Conservation (phyloP, 2,888 invertebrate species). For the Acrobasis suavella region DNA sequence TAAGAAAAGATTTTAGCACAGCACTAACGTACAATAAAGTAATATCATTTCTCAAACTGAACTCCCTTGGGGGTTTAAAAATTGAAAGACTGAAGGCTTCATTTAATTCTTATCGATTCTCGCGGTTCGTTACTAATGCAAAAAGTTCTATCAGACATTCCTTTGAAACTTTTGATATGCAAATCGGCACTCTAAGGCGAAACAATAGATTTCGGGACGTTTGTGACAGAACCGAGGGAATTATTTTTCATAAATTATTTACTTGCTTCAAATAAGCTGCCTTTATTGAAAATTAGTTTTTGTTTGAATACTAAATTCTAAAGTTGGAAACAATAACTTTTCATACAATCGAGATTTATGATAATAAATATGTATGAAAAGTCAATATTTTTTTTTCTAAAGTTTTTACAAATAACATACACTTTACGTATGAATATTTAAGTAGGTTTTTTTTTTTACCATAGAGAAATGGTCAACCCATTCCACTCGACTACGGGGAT, state of each 20-base stretch:
- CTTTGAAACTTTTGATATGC: constrained; percentile 66
- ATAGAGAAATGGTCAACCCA: too few species aligned
- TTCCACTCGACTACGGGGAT: too few species aligned
- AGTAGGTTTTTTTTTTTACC: too few species aligned
- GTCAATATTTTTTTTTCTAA: too few species aligned
- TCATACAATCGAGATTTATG: too few species aligned
- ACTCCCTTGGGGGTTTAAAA: constrained; percentile 23
- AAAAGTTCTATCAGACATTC: constrained; percentile 71
- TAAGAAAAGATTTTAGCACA: not conserved
- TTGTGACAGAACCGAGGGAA: constrained; percentile 40
- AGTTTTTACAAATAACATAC: too few species aligned
- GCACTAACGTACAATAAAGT: not conserved
- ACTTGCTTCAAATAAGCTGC: constrained; percentile 4
- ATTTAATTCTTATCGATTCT: constrained; percentile 66
- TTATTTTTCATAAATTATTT: constrained; percentile 43
- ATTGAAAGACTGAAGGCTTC: constrained; percentile 34
- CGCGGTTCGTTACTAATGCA: constrained; percentile 71
- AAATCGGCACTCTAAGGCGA: constrained; percentile 62
- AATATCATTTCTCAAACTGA: not conserved
- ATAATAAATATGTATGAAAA: too few species aligned
- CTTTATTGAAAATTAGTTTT: constrained; percentile 6
- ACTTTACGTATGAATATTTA: too few species aligned
- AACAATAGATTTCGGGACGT: constrained; percentile 63
- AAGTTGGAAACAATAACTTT: not conserved
- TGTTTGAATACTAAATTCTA: not conserved